These are phyloP conservation scores for Sapajus apella DNA, from an alignment of 2,113 vertebrate species.

Conservation along the genomic window DNA sequence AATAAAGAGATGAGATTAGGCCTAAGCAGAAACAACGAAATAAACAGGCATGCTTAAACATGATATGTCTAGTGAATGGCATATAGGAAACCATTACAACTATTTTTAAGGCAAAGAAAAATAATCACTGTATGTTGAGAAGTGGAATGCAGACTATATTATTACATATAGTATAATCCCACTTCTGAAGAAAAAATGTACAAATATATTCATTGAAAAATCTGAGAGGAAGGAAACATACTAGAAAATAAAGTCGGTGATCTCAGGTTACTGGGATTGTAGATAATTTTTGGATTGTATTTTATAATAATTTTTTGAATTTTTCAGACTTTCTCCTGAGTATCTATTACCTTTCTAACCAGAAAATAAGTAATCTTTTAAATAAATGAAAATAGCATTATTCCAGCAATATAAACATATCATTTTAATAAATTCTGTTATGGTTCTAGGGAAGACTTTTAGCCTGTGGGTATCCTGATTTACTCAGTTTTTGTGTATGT, in stretches of 20 bases:
- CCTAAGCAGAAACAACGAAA: not conserved
- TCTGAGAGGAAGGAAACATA: not conserved
- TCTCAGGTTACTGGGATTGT: not conserved
- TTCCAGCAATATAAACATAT: not conserved
- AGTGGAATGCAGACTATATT: not conserved
- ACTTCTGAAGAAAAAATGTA: not conserved
- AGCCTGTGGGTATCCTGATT: not conserved
- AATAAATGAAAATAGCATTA: not conserved
- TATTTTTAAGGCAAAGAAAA: constrained; percentile 7
- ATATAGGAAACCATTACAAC: not conserved
- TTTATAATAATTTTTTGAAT: not conserved
- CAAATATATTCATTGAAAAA: not conserved
- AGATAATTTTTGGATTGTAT: not conserved
- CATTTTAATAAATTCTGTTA: not conserved
- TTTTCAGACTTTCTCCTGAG: not conserved
- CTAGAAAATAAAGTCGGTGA: not conserved
- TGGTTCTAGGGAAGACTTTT: not conserved
- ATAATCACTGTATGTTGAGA: not conserved
- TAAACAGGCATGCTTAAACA: not conserved
- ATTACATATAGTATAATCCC: not conserved
- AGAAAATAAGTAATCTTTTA: not conserved
- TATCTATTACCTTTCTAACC: not conserved
- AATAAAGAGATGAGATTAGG: not conserved
- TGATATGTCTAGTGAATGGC: not conserved
- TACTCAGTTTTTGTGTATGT: not conserved